Base-by-base conservation (phyloP, 2,113 vertebrate species). In the Pan paniscus region DNA sequence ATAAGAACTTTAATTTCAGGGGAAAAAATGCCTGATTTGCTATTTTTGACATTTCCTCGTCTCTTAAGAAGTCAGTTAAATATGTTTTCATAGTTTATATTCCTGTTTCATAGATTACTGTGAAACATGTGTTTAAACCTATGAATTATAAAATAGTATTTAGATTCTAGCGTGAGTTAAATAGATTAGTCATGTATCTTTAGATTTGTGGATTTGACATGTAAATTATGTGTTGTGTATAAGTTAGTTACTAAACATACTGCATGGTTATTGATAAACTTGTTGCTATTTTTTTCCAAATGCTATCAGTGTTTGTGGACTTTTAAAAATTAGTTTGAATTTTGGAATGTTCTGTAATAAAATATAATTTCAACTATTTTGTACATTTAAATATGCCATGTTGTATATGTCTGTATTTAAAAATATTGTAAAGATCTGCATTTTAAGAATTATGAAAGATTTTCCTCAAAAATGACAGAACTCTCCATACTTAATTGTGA, bases 361-460 rank as follows among this genome's bases (percentile, higher is more conserved):
- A 95, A 85, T 73, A 81, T 55, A 87, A 91, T 73, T 89, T 94
- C 86, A 96, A 92, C 75, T 80, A 18, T 90, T 97, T 96, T 95
- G 0, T 87, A 94, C 72, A 22, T 94, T 87, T 84, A 38, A 84
- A 85, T 93, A 89, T 83, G 61, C 52, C 61, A 55, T 23, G 0
- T 84, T 94, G 32, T 89, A 61, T 75, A 3, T 81, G 70, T 64
- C 25, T 73, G 5, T 89, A 91, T 72, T 88, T 76, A 84, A 95
- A 35, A 93, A 59, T 95, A 93, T 93, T 87, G 27, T 93, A 76
- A 80, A 96, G 97, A 97, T 93, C 85, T 87, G 13, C 94, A 43
- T 89, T 97, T 96, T 64, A 96, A 96, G 48, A 95, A 75, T 88
- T 90, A 93, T 55, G 72, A 83, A 90, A 85, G 12, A 46, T 87